Conservation (phyloP, 2,797 vertebrate genomes). For the Cynodonichthys magdalenae region DNA sequence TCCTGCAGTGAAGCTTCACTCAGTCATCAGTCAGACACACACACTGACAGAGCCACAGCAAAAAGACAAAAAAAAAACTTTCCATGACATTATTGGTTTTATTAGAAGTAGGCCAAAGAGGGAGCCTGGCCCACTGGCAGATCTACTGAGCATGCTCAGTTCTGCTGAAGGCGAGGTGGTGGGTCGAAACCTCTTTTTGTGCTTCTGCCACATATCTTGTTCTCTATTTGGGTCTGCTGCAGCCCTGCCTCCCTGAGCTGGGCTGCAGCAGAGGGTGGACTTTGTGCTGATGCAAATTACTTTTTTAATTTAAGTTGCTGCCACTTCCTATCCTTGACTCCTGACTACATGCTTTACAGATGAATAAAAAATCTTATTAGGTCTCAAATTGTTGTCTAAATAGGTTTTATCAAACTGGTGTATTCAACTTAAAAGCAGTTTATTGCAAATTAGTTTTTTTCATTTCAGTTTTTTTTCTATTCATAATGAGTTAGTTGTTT, state of each 20-base stretch:
- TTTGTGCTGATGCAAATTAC: too few relatives aligned
- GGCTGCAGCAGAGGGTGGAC: neutral
- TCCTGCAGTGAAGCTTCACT: slow-evolving; percentile 47
- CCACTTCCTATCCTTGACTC: neutral
- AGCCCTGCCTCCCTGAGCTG: slow-evolving; percentile 5
- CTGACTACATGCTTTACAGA: slow-evolving; percentile 7
- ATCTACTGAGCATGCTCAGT: slow-evolving; percentile 84
- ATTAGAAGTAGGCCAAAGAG: slow-evolving; percentile 85
- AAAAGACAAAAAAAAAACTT: slow-evolving; percentile 48
- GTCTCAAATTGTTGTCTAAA: neutral
- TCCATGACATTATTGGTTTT: slow-evolving; percentile 72
- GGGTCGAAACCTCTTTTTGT: slow-evolving; percentile 55
- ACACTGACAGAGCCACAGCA: slow-evolving; percentile 11
- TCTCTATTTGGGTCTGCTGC: slow-evolving; percentile 27
- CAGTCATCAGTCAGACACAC: slow-evolving; percentile 20
- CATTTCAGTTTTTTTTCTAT: too few relatives aligned
- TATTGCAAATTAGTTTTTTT: neutral
- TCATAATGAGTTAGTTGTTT: too few relatives aligned
- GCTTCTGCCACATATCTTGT: slow-evolving; percentile 24
- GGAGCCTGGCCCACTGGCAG: slow-evolving; percentile 72
- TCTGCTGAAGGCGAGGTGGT: slow-evolving; percentile 49
- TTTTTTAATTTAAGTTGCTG: slow-evolving; percentile 1
- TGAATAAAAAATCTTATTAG: neutral
- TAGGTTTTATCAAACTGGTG: neutral
- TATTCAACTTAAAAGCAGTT: neutral